Conservation (phyloP, 2,113 vertebrate genomes). For the Martes martes region DNA sequence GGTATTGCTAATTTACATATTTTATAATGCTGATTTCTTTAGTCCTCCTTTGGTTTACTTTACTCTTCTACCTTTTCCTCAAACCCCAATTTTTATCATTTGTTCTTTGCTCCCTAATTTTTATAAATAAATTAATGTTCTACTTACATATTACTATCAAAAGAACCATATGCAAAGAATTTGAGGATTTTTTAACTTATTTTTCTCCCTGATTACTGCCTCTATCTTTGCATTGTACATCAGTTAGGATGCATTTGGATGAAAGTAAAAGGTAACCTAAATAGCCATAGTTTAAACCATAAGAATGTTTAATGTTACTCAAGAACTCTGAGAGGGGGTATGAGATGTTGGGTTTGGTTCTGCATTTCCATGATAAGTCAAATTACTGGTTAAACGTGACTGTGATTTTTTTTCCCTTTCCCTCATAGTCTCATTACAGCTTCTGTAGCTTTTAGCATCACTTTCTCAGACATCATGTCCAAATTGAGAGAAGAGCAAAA, state of each 20-base stretch:
- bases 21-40: neutral
- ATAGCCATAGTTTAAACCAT: neutral
- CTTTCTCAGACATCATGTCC: neutral
- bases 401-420: neutral
- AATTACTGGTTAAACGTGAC: neutral
- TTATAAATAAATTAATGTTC: neutral
- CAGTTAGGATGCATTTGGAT: neutral
- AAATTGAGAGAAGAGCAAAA: neutral
- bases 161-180: neutral
- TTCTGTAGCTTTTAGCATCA: neutral
- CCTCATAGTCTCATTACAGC: neutral
- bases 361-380: neutral
- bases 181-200: neutral
- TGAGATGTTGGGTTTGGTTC: neutral
- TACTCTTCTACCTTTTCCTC: neutral
- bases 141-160: neutral
- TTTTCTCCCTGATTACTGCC: neutral
- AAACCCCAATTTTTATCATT: neutral
- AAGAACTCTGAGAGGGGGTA: neutral
- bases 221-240: neutral
- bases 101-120: neutral
- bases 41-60: neutral
- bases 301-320: neutral
- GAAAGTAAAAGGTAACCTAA: neutral
- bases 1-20: neutral